Evolutionary conservation across 2,113 vertebrate genomes (phyloP).

Genomic region (Alces alces): DNA sequence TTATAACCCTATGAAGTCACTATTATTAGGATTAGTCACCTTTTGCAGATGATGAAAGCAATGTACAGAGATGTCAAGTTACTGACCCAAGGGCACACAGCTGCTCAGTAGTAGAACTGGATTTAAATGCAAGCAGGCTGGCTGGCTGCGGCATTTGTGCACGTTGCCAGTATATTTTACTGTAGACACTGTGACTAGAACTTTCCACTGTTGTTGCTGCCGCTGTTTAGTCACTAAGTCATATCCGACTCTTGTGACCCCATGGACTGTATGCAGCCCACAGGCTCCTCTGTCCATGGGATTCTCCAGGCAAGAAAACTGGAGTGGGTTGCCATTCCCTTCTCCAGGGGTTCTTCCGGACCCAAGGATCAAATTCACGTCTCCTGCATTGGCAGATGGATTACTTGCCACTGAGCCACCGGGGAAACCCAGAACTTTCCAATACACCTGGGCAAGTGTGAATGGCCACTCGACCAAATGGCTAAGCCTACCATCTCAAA

Average conservation of each 20-base stretch:
- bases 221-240: not conserved
- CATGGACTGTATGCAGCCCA: not conserved
- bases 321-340: not conserved
- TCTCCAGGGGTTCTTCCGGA: not conserved
- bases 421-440: not conserved
- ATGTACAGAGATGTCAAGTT: not conserved
- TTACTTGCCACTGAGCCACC: not conserved
- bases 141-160: not conserved
- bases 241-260: not conserved
- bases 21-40: not conserved
- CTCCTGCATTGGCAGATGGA: not conserved
- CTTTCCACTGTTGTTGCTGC: not conserved
- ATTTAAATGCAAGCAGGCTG: not conserved
- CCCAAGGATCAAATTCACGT: not conserved
- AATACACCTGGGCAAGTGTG: not conserved
- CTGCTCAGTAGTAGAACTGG: not conserved
- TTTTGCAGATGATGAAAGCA: not conserved
- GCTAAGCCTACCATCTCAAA: not conserved
- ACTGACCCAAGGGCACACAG: not conserved
- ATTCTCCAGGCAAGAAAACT: not conserved
- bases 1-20: not conserved
- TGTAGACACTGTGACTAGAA: not conserved
- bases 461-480: not conserved
- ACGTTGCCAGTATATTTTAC: fast-evolving
- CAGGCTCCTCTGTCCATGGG: not conserved